Evolutionary conservation across 2,113 vertebrate species (phyloP), one percentile per base, ranked within the genome.

Genomic region (Cololabis saira): DNA sequence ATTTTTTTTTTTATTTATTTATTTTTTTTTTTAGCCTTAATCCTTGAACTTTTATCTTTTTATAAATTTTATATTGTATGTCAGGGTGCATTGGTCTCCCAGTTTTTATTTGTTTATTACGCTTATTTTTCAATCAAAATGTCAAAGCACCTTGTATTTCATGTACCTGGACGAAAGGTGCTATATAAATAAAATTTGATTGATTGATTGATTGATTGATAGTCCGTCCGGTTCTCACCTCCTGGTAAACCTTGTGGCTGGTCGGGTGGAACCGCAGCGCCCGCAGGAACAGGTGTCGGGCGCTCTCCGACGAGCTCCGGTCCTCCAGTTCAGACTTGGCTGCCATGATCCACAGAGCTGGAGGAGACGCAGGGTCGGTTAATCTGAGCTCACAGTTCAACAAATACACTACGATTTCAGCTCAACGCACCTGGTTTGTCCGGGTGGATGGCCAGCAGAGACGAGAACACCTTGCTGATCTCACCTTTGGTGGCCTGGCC

Each of bases 281-380:
- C n/a, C 98, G 94, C 45, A 99, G 94, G 80, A 99, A 98, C 42
- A 99, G 82, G 12, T 95, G 96, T 63, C 98, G 92, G n/a, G 97
- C 95, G 5, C 92, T 98, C 81, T 99, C 98, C n/a, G 97, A 94
- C 0, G 97, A 98, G 9, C 93, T 78, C 0, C 83, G 86, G 56
- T 98, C 95, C 91, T 99, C 98, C 93, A 99, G 93, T 88, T 99
- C 97, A 91, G 95, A 97, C 72, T 99, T 99, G 61, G 98, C 97
- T 3, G 96, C 97, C 96, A 98, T 96, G 74, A 99, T 96, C 98
- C 98, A 99, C 79, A 99, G 79, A 14, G 92, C 98, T 99, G 18
- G 41, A 5, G 0, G 41, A 17, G 3, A 2, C 1, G 2, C 7
- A 5, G 11, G 10, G n/a, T 59, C 5, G 19, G 17, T 19, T 18